Percentiles rank a stretch among this genome's conserved stretches.
phyloP scores from a whole-genome alignment of 2,797 vertebrate genomes.

The Acanthurus tractus region DNA sequence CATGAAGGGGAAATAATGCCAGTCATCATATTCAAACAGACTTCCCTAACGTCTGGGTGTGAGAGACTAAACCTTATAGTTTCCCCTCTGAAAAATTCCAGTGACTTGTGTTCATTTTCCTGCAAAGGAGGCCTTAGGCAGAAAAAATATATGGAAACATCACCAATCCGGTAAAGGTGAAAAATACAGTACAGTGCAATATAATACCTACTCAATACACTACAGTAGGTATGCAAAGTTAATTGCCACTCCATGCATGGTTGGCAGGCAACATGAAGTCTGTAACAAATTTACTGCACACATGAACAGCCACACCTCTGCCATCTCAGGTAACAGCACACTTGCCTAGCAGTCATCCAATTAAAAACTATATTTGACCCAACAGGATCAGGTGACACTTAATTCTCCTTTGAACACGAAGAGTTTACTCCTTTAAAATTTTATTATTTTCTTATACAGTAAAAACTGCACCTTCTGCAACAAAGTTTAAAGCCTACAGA shows the following conservation, averaged over 20 bases:
- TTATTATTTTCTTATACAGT: neutral
- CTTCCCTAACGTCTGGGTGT: slow-evolving; percentile 45
- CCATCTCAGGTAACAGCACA: slow-evolving; percentile 68
- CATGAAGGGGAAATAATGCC: slow-evolving; percentile 21
- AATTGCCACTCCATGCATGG: neutral
- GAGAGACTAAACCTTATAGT: slow-evolving; percentile 21
- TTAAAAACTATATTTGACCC: slow-evolving; percentile 59
- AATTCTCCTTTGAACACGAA: slow-evolving; percentile 27
- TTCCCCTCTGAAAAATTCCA: slow-evolving; percentile 56
- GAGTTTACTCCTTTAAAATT: neutral
- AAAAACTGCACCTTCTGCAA: neutral
- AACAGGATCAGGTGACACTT: slow-evolving; percentile 66
- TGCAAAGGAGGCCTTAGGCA: slow-evolving; percentile 41
- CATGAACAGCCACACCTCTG: slow-evolving; percentile 26
- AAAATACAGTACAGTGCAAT: too few species aligned
- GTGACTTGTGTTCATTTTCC: slow-evolving; percentile 64
- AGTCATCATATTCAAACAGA: slow-evolving; percentile 40
- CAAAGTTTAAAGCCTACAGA: neutral
- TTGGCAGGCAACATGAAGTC: slow-evolving; percentile 1
- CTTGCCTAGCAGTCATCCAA: slow-evolving; percentile 38
- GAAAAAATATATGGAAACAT: neutral
- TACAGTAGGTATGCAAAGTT: neutral
- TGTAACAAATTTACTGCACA: slow-evolving; percentile 35
- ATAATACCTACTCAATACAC: neutral
- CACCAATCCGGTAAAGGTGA: neutral